Evolutionary conservation across 2,888 invertebrate species (phyloP), one percentile per base, ranked within the genome.

Genomic region (Pristionchus maxplancki): DNA sequence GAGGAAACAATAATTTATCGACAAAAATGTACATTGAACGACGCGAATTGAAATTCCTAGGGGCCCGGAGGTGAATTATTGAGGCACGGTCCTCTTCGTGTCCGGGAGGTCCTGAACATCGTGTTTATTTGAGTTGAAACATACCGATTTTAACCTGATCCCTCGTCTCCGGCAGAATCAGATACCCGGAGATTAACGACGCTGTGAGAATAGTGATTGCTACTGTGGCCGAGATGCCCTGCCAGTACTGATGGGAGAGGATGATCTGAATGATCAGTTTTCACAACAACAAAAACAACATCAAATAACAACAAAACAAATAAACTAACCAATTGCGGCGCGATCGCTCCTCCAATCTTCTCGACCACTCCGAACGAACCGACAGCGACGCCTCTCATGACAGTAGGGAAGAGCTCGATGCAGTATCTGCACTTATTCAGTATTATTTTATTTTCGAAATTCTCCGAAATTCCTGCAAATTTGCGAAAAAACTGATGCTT

Each of bases 351-450:
- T 4, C 91, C 91, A 31, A 90, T 82, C 86, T 64, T 87, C 48
- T 83, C 88, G 17, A 89, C 81, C 4, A 91, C 87, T 17, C 89
- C 84, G 58, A 89, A 89, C 17, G 89, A 34, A 15, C 91, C 90
- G 62, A 90, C 81, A 0, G 90, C 91, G 17, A 89, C 90, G 62
- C 89, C 87, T n/a, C 91, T 87, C 90, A 92, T 91, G 17, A 90
- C 89, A 2, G 92, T 92, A 0, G 92, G 92, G 53, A 90, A 92
- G 17, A 92, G 90, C 83, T 92, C 92, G 58, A 90, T 90, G n/a
- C 88, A 84, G 90, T 90, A 74, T 40, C 74, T 74, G n/a, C 74
- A 37, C 40, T 48, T 13, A 13, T 48, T 9, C 48, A 48, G 48
- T 9, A 9, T 48, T 48, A 9, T 48, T 48, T 48, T 6, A 64